phyloP scores from a whole-genome alignment of 1,140 invertebrate genomes.

The Psilanteris sp. region DNA sequence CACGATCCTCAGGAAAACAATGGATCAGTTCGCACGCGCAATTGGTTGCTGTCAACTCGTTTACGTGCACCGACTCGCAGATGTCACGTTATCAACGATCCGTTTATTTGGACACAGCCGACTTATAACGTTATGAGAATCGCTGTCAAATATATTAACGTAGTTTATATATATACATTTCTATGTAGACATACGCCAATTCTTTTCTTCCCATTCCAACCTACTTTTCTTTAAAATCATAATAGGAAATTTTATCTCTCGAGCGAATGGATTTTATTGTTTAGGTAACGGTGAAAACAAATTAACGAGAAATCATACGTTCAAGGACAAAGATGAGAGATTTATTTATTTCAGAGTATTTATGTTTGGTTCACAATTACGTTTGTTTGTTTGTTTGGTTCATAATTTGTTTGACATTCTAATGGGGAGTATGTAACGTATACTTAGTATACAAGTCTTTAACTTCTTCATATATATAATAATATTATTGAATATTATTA shows the following conservation, averaged over 20 bases:
- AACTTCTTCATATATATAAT: too few relatives aligned
- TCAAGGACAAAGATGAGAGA: constrained; percentile 19
- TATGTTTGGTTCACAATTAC: too few relatives aligned
- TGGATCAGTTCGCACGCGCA: constrained; percentile 46
- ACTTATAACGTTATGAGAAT: constrained; percentile 28
- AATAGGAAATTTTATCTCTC: constrained; percentile 28
- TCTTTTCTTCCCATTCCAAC: constrained; percentile 33
- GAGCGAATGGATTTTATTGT: constrained; percentile 33
- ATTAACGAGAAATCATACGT: constrained; percentile 21
- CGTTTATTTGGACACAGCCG: constrained; percentile 36
- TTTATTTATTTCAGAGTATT: too few relatives aligned
- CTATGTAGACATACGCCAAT: not conserved
- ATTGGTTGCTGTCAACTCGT: constrained; percentile 24
- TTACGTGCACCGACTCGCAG: constrained; percentile 1
- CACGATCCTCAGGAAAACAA: constrained; percentile 30
- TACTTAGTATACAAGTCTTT: too few relatives aligned
- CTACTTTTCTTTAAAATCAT: constrained; percentile 40
- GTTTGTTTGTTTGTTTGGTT: too few relatives aligned
- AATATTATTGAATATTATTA: too few relatives aligned
- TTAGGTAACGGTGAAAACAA: constrained; percentile 17
- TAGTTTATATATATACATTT: not conserved
- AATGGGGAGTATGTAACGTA: too few relatives aligned
- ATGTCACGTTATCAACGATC: constrained; percentile 29
- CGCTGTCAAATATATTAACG: constrained; percentile 11
- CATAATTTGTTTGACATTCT: too few relatives aligned